These are phyloP conservation scores for Platycheirus albimanus DNA, from an alignment of 2,888 invertebrate genomes.

Conservation along the genomic window DNA sequence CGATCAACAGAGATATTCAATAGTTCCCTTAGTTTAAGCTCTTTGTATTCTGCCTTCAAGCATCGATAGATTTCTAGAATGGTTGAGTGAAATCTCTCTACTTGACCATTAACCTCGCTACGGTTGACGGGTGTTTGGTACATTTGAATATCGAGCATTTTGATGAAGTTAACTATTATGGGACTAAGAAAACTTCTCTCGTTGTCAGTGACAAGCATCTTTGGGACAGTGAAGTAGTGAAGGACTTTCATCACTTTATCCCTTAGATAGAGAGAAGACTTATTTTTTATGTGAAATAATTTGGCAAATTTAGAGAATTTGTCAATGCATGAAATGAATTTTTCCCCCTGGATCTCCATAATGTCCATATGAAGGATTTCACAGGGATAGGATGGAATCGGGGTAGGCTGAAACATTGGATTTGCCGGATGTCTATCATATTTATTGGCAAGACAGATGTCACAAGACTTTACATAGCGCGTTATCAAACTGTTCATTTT, in stretches of 20 bases:
- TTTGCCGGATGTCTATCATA: background rate
- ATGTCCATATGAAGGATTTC: constrained; percentile 35
- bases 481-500: background rate
- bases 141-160: constrained; percentile 49
- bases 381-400: background rate
- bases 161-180: constrained; percentile 17
- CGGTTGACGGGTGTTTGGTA: constrained; percentile 57
- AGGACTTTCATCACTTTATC: too few relatives aligned
- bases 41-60: constrained; percentile 39
- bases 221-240: constrained; percentile 19
- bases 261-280: too few relatives aligned
- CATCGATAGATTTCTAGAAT: too few relatives aligned
- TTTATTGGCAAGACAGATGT: background rate
- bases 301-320: too few relatives aligned
- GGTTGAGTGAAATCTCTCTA: constrained; percentile 68
- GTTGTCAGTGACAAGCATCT: constrained; percentile 33
- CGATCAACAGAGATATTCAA: constrained; percentile 60
- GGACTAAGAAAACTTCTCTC: constrained; percentile 30
- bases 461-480: background rate
- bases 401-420: background rate
- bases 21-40: constrained; percentile 30
- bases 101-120: constrained; percentile 71
- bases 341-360: constrained; percentile 19
- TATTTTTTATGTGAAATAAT: too few relatives aligned
- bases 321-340: constrained; percentile 22